Percentiles rank a stretch among this genome's conserved stretches.
These are phyloP conservation scores for Morone saxatilis DNA, from an alignment of 2,113 vertebrate species.

Conservation along the genomic window DNA sequence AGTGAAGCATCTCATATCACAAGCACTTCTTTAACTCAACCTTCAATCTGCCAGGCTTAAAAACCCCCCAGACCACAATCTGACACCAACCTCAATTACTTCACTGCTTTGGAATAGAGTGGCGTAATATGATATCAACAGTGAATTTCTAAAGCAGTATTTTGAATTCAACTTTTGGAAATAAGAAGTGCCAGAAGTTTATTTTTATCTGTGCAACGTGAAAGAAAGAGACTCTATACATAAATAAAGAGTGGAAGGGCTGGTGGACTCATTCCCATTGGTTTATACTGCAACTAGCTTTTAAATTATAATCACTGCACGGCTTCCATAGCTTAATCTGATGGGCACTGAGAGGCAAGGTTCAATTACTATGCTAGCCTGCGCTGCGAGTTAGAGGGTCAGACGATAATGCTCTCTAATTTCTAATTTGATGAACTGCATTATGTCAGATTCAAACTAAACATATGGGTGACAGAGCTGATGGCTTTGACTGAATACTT, in stretches of 20 bases:
- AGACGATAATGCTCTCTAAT: constrained; percentile 50
- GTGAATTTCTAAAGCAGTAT: constrained; percentile 72
- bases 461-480: constrained; percentile 50
- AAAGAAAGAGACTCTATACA: constrained; percentile 66
- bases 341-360: constrained; percentile 66
- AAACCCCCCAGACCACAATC: constrained; percentile 78
- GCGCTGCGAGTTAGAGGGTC: constrained; percentile 30
- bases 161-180: constrained; percentile 72
- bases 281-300: constrained; percentile 61
- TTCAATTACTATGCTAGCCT: constrained; percentile 42
- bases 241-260: constrained; percentile 75
- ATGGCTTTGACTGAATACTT: constrained; percentile 44
- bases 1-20: constrained; percentile 58
- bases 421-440: constrained; percentile 61
- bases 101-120: constrained; percentile 74
- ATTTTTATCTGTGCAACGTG: constrained; percentile 76
- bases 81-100: constrained; percentile 83
- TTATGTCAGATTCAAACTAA: constrained; percentile 55
- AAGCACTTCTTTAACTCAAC: constrained; percentile 70
- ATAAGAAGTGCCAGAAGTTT: constrained; percentile 78
- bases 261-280: constrained; percentile 55
- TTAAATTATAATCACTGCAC: constrained; percentile 63
- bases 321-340: constrained; percentile 68
- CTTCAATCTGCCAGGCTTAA: constrained; percentile 75
- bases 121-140: constrained; percentile 81